phyloP scores from a whole-genome alignment of 2,888 invertebrate genomes.

The Oscheius sp. region DNA sequence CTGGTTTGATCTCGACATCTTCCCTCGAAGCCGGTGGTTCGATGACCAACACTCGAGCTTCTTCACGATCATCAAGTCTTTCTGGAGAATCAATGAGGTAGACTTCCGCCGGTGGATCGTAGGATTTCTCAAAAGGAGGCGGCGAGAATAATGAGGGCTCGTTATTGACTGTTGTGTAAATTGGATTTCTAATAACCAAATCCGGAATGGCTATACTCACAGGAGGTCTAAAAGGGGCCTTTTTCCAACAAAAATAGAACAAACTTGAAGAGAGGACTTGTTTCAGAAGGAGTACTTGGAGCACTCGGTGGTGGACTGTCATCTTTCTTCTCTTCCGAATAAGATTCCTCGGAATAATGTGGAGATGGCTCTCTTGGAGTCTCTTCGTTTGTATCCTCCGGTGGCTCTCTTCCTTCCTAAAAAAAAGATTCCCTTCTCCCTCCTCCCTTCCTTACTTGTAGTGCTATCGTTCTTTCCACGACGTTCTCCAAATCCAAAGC shows the following conservation, averaged over 20 bases:
- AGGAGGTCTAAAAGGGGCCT: not conserved
- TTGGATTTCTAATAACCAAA: conserved; percentile 52
- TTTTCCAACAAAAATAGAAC: not conserved
- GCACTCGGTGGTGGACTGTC: conserved; percentile 5
- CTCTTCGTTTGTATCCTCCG: conserved; percentile 64
- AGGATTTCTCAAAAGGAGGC: not conserved
- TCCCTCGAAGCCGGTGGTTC: conserved; percentile 47
- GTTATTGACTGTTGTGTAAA: conserved; percentile 50
- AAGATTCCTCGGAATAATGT: conserved; percentile 14
- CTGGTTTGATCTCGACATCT: conserved; percentile 32
- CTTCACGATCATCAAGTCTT: conserved; percentile 33
- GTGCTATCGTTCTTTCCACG: conserved; percentile 67
- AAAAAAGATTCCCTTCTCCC: conserved; percentile 4
- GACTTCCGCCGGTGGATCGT: conserved; percentile 21
- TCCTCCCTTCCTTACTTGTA: conserved; percentile 47
- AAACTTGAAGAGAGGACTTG: conserved; percentile 23
- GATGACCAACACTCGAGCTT: conserved; percentile 41
- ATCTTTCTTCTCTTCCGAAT: not conserved
- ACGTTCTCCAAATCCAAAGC: conserved; percentile 68
- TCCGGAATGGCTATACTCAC: conserved; percentile 33
- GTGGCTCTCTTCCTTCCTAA: conserved; percentile 66
- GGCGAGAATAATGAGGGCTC: conserved; percentile 33
- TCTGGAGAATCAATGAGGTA: conserved; percentile 37
- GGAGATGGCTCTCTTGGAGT: conserved; percentile 45
- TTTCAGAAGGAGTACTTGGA: conserved; percentile 14